Base-by-base conservation (phyloP, 2,797 vertebrate species). In the Crypturellus tataupa region DNA sequence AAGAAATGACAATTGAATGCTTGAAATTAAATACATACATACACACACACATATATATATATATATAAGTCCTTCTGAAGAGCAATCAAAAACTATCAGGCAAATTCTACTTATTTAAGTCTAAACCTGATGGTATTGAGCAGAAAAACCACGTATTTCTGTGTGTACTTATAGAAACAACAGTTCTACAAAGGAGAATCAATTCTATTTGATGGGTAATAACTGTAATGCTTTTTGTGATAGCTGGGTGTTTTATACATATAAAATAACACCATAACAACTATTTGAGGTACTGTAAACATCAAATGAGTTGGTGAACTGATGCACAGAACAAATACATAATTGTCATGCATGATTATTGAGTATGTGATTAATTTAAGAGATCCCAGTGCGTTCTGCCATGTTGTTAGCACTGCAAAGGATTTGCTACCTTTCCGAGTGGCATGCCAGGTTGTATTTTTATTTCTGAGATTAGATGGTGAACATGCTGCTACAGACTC, bases 331-430 rank as follows among this genome's bases (percentile, higher is more conserved):
- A 71, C 29, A 87, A 69, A 53, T 56, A 90, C 68, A 39, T 87
- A 35, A 69, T 44, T 93, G 68, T 59, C 27, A 25, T 42, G 24
- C 13, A 4, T 29, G 35, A 53, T 70, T 85, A 72, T 29, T 49
- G 71, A 88, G 35, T 62, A 49, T 24, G n/a, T 72, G 56, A 78
- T 95, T 83, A 46, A 85, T 90, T 92, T 53, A 68, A 83, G 56
- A 12, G 58, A 78, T 83, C n/a, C 69, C 31, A 13, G 46, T 7
- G 1, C 82, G 94, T 91, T 72, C 58, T 69, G 83, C 85, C 53
- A 39, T 3, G 31, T 72, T 90, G 80, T 62, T 68, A 92, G 85
- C 20, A 24, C 76, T 64, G 88, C 75, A 75, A 39, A 80, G 63
- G 37, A 70, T 69, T 69, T 91, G 67, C 76, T 90, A 60, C 80